Conservation (phyloP, 2,113 vertebrate genomes). For the Sarotherodon lohbergeri region DNA sequence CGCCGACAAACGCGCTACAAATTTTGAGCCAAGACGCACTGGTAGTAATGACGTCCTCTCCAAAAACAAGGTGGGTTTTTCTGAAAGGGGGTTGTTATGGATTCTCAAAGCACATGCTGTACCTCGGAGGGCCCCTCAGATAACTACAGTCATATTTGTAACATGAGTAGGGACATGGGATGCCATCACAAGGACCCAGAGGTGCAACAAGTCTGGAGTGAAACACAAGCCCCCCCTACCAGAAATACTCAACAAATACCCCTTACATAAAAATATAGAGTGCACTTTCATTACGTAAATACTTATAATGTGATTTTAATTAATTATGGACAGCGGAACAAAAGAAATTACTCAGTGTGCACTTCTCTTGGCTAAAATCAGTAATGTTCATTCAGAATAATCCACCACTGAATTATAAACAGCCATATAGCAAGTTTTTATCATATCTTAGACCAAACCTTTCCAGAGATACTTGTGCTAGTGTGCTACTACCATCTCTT, state of each 20-base stretch:
- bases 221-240: slow-evolving; percentile 10
- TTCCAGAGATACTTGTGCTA: not conserved
- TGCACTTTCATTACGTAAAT: not conserved
- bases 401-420: not conserved
- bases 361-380: not conserved
- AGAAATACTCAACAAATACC: not conserved
- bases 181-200: slow-evolving; percentile 39
- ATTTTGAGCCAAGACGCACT: not conserved
- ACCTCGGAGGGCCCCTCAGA: slow-evolving; percentile 59
- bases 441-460: not conserved
- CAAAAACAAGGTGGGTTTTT: slow-evolving; percentile 27
- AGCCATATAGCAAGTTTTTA: not conserved
- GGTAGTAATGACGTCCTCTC: slow-evolving; percentile 21
- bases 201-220: slow-evolving; percentile 53
- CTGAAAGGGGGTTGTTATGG: slow-evolving; percentile 40
- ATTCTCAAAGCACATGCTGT: slow-evolving; percentile 58
- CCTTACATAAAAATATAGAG: not conserved
- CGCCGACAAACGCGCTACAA: not conserved
- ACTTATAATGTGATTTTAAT: not conserved
- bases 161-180: slow-evolving; percentile 65
- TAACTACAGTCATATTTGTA: slow-evolving; percentile 65
- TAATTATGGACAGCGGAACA: not conserved
- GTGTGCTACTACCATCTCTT: not conserved
- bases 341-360: not conserved
- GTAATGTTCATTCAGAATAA: not conserved